Percentiles rank a stretch among this genome's conserved stretches.
Conservation (phyloP, 2,113 vertebrate species). For the Pyxicephalus adspersus region DNA sequence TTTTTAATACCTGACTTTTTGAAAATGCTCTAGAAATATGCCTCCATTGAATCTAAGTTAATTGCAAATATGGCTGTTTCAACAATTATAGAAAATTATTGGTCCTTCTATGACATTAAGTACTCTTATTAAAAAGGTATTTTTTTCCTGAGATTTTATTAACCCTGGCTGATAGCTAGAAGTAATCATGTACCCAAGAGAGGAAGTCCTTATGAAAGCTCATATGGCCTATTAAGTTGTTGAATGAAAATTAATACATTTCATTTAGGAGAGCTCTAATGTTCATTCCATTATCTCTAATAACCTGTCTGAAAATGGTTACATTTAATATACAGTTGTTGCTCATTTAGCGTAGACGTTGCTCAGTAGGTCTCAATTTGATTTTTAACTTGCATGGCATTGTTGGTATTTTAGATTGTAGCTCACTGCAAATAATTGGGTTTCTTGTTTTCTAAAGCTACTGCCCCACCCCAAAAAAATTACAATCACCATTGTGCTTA, state of each 20-base stretch:
- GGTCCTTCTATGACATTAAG: conserved; percentile 42
- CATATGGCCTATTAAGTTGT: conserved; percentile 1
- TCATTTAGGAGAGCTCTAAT: conserved; percentile 24
- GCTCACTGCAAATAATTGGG: neutral
- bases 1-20: conserved; percentile 46
- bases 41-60: conserved; percentile 37
- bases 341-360: neutral
- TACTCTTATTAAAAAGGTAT: conserved; percentile 49
- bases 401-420: too few relatives aligned
- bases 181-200: conserved; percentile 33
- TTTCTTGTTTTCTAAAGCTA: neutral
- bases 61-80: conserved; percentile 49
- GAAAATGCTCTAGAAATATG: conserved; percentile 20
- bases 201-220: conserved; percentile 7
- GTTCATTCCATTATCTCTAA: neutral
- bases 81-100: conserved; percentile 46
- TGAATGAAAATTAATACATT: conserved; percentile 46
- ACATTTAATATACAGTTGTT: neutral
- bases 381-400: neutral
- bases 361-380: neutral
- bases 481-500: too few relatives aligned
- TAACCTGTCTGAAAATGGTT: neutral
- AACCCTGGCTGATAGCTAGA: conserved; percentile 34
- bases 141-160: conserved; percentile 45
- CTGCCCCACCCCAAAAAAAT: neutral